A percentile compares a stretch with the other conserved stretches of the same genome.
Evolutionary conservation across 2,888 invertebrate species (phyloP).

Genomic region (Ariolimax columbianus): DNA sequence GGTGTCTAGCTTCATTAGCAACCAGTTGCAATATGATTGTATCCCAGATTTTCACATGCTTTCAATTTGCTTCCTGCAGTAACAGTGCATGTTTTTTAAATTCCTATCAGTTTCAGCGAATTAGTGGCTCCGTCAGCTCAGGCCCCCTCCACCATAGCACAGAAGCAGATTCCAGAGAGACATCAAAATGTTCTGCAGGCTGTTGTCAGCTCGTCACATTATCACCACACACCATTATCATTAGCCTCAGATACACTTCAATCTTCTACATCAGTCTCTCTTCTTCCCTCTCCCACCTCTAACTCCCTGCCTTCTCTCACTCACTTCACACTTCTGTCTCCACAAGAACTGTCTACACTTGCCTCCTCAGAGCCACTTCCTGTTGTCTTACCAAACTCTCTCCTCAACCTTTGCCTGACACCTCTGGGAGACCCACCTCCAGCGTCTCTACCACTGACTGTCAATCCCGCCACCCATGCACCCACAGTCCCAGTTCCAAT

Average conservation of each 20-base stretch:
- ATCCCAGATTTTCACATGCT: constrained; percentile 17
- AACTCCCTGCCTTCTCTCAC: constrained; percentile 20
- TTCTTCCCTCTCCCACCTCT: constrained; percentile 32
- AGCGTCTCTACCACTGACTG: not conserved
- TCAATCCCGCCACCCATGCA: constrained; percentile 37
- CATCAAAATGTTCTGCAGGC: constrained; percentile 48
- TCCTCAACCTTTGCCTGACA: constrained; percentile 36
- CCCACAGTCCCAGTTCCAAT: not conserved
- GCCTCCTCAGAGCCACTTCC: constrained; percentile 13
- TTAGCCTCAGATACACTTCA: not conserved
- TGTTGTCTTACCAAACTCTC: constrained; percentile 24
- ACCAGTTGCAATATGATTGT: constrained; percentile 1
- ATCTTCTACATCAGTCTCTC: constrained; percentile 19
- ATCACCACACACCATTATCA: not conserved
- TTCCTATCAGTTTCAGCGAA: constrained; percentile 68
- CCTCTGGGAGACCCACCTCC: constrained; percentile 40
- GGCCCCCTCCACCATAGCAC: constrained; percentile 33
- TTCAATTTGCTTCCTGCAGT: not conserved
- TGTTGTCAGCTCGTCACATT: constrained; percentile 47
- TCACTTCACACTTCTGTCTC: constrained; percentile 39
- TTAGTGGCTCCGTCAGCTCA: constrained; percentile 61
- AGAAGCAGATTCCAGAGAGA: constrained; percentile 47
- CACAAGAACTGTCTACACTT: not conserved
- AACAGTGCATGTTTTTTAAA: constrained; percentile 40
- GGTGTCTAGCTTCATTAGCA: not conserved